A percentile compares a stretch with the other conserved stretches of the same genome.
Conservation (phyloP, 1,140 invertebrate genomes). For the Choristoneura fumiferana region DNA sequence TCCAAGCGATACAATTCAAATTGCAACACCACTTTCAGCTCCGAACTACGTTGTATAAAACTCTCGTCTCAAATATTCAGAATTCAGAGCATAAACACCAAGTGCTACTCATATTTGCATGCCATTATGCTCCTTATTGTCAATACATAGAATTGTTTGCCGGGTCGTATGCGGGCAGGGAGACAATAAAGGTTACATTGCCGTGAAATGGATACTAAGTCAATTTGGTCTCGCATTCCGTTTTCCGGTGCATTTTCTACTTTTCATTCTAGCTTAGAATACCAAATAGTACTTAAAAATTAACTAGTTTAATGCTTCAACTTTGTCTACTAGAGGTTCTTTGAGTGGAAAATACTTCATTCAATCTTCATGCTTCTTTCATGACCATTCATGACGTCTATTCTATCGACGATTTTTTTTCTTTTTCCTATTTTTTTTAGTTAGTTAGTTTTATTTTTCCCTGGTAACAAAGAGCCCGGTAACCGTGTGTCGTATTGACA, state of each 20-base stretch:
- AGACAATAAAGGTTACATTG: constrained; percentile 12
- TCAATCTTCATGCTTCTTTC: too few species aligned
- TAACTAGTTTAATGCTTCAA: not conserved
- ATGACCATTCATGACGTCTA: too few species aligned
- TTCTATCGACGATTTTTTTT: too few species aligned
- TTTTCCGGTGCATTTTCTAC: constrained; percentile 4
- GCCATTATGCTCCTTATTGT: constrained; percentile 10
- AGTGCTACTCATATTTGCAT: constrained; percentile 12
- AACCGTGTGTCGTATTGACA: too few species aligned
- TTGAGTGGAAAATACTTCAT: not conserved
- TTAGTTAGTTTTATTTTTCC: too few species aligned
- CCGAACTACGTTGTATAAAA: not conserved
- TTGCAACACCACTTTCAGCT: not conserved
- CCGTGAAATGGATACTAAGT: constrained; percentile 10
- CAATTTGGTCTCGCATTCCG: not conserved
- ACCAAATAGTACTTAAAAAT: not conserved
- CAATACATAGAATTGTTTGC: constrained; percentile 9
- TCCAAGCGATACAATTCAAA: not conserved
- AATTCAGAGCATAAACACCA: constrained; percentile 10
- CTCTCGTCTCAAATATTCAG: constrained; percentile 6
- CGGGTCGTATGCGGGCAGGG: constrained; percentile 2
- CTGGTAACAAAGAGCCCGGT: too few species aligned
- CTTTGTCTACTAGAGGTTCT: not conserved
- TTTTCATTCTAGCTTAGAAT: not conserved
- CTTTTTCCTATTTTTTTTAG: too few species aligned